A percentile compares a stretch with the other conserved stretches of the same genome.
These are phyloP conservation scores for Camponotus pennsylvanicus DNA, from an alignment of 1,140 invertebrate species.

Conservation along the genomic window DNA sequence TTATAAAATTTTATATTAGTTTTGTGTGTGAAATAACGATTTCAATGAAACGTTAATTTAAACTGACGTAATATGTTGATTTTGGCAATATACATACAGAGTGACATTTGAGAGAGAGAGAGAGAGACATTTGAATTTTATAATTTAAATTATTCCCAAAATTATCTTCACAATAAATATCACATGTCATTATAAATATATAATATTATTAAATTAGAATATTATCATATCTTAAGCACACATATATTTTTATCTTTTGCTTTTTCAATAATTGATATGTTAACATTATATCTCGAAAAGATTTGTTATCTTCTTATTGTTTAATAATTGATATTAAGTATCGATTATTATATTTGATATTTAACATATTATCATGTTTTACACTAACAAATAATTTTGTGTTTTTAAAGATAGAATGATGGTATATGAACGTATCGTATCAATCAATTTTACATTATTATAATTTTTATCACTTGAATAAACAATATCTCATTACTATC, in stretches of 20 bases:
- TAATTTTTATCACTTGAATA: not conserved
- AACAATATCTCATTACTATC: not conserved
- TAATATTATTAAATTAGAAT: not conserved
- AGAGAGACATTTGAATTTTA: not conserved
- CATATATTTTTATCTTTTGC: not conserved
- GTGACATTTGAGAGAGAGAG: no score
- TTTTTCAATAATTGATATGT: not conserved
- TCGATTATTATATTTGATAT: constrained; percentile 12
- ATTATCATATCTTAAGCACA: not conserved
- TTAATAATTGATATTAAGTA: not conserved
- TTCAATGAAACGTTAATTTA: not conserved
- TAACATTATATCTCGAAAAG: not conserved
- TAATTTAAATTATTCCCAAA: constrained; percentile 5
- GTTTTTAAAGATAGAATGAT: not conserved
- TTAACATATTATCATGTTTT: not conserved
- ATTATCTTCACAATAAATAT: not conserved
- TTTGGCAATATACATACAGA: not conserved
- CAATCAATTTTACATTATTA: not conserved
- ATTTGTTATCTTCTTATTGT: not conserved
- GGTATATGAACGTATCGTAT: not conserved
- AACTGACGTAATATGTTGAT: not conserved
- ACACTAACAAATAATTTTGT: not conserved
- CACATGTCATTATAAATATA: not conserved
- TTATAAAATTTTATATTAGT: no score
- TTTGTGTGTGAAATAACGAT: not conserved